Percentiles rank a stretch among this genome's conserved stretches.
Conservation (phyloP, 2,888 invertebrate species). For the Lasius fuliginosus region DNA sequence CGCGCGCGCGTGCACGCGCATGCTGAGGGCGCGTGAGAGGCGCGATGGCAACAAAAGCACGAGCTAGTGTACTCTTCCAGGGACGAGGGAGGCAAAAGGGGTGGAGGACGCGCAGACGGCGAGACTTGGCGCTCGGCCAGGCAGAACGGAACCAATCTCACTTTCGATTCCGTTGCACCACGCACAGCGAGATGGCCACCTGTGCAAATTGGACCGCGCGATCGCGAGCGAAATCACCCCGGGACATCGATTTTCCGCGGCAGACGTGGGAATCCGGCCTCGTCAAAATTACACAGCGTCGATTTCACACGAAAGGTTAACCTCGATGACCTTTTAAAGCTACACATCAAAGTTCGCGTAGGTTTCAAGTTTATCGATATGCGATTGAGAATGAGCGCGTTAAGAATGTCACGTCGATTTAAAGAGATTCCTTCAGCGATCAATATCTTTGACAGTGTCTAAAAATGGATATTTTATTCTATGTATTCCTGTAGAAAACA, state of each 20-base stretch:
- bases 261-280: constrained; percentile 19
- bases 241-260: constrained; percentile 55
- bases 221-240: constrained; percentile 48
- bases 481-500: neutral
- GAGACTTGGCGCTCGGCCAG: constrained; percentile 71
- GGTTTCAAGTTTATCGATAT: neutral
- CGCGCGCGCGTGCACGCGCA: constrained; percentile 65
- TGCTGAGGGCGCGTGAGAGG: constrained; percentile 66
- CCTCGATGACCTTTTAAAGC: neutral
- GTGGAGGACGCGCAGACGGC: constrained; percentile 38
- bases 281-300: neutral
- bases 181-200: constrained; percentile 63
- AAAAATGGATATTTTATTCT: neutral
- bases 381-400: neutral
- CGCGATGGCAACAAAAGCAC: constrained; percentile 64
- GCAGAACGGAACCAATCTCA: constrained; percentile 80
- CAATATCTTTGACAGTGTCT: neutral
- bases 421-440: neutral
- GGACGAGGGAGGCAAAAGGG: neutral
- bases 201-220: constrained; percentile 70
- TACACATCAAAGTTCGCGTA: neutral
- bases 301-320: neutral
- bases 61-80: constrained; percentile 25
- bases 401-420: neutral
- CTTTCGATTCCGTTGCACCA: constrained; percentile 74